phyloP scores from a whole-genome alignment of 2,888 invertebrate genomes.

The Tanytarsus gracilentus region DNA sequence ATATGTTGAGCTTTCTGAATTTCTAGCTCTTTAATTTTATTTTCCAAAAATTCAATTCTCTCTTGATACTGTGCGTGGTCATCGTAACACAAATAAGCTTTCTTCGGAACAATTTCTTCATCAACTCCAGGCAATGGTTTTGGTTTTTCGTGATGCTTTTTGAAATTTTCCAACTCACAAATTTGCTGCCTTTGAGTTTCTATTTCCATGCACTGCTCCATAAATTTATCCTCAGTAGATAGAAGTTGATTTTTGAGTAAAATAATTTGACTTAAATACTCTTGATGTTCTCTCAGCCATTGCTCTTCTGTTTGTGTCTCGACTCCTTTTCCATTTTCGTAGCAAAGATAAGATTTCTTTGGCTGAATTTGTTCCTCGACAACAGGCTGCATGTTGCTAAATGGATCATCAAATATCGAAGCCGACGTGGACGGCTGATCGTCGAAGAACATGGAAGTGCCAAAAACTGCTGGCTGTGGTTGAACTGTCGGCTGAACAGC shows the following conservation, averaged over 20 bases:
- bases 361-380: constrained; percentile 34
- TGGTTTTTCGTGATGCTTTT: not conserved
- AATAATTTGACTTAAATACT: not conserved
- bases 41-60: not conserved
- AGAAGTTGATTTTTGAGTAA: constrained; percentile 15
- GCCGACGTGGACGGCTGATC: not conserved
- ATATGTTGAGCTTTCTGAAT: not conserved
- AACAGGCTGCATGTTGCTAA: constrained; percentile 29
- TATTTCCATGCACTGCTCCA: not conserved
- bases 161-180: not conserved
- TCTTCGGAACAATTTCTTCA: constrained; percentile 47
- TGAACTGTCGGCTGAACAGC: not conserved
- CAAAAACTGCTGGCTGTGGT: not conserved
- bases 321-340: constrained; percentile 33
- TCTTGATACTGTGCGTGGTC: constrained; percentile 31
- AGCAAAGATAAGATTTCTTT: constrained; percentile 38
- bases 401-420: constrained; percentile 16
- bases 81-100: constrained; percentile 48
- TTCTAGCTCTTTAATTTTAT: not conserved
- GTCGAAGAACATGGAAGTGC: constrained; percentile 14
- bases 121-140: constrained; percentile 34
- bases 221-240: constrained; percentile 29
- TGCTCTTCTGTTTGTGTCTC: constrained; percentile 24
- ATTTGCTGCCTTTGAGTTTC: not conserved
- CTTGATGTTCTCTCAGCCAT: not conserved